Evolutionary conservation across 2,888 invertebrate species (phyloP).

Genomic region (Margaritifera margaritifera): DNA sequence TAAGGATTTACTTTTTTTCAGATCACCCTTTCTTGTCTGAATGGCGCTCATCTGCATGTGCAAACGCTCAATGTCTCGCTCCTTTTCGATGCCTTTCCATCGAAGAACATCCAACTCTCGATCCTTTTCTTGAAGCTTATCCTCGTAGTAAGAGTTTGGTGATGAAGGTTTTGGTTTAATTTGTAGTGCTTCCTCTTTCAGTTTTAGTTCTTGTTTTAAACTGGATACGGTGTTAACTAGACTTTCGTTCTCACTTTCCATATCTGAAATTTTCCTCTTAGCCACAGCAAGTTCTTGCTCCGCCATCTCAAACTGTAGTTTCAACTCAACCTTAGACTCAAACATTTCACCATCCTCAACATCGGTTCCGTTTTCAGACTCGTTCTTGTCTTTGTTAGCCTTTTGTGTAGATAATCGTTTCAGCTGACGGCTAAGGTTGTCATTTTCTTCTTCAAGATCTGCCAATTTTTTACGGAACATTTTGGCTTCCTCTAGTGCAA

Average conservation of each 20-base stretch:
- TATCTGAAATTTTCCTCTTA: constrained; percentile 86
- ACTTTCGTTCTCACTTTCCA: constrained; percentile 85
- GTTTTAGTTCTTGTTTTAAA: constrained; percentile 49
- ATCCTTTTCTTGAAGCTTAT: constrained; percentile 77
- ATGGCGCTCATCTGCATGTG: constrained; percentile 72
- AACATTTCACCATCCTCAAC: constrained; percentile 27
- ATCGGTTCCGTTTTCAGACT: constrained; percentile 75
- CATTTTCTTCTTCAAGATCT: constrained; percentile 97
- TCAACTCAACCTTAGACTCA: constrained; percentile 82
- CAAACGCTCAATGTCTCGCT: constrained; percentile 84
- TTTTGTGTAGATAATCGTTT: constrained; percentile 87
- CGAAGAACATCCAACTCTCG: constrained; percentile 84
- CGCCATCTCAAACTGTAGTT: constrained; percentile 88
- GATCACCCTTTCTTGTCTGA: constrained; percentile 25
- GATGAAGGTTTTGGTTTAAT: constrained; percentile 45
- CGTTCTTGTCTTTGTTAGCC: constrained; percentile 5
- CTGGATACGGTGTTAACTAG: constrained; percentile 53
- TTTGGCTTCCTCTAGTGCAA: constrained; percentile 91
- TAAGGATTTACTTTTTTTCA: constrained; percentile 70
- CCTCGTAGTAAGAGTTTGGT: constrained; percentile 75
- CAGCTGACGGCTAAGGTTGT: constrained; percentile 93
- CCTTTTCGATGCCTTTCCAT: constrained; percentile 84
- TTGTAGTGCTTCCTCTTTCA: constrained; percentile 39
- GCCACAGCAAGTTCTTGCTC: constrained; percentile 91
- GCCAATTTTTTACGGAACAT: constrained; percentile 88